Evolutionary conservation across 2,888 invertebrate genomes (phyloP), one percentile per base, ranked within the genome.

Genomic region (Chesias legatella): DNA sequence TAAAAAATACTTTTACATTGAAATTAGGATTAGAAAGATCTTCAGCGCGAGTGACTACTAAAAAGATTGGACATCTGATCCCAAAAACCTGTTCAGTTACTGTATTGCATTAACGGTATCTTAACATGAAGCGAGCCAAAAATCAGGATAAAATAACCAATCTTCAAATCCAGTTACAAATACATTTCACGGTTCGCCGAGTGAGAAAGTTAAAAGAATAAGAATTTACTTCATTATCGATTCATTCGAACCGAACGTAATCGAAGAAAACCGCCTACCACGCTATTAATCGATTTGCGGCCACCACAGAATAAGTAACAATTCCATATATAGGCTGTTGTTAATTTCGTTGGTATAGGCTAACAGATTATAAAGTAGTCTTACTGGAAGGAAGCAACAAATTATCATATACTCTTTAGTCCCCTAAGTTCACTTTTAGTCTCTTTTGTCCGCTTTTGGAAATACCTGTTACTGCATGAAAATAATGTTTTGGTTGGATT

Each of bases 231-330:
- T 36, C 22, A 40, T 44, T 35, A 21, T 17, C 30, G 31, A 59
- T 34, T 48, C 53, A 51, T 53, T 63, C 55, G 52, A 42, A 58
- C 55, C 63, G 62, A 69, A 66, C 60, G 49, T 44, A 50, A 46
- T 32, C 32, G 25, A 35, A 40, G 40, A 38, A 47, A 38, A 39
- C 43, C 48, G 48, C 58, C 60, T 57, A 43, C 47, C 44, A 41
- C 25, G 40, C 43, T 43, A 51, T 50, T 50, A 57, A 56, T 60
- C 55, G 53, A 51, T 59, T 63, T 46, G 39, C 38, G 46, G 48
- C 7, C 13, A 30, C 40, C 34, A 26, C 29, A 41, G 34, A 7
- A 26, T 34, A 26, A n/a, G 6, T 22, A 34, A 13, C 26, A 20
- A 7, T 22, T 9, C 10, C 13, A 3, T 17, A 17, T 17, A 17